Evolutionary conservation across 2,113 vertebrate species (phyloP), one percentile per base, ranked within the genome.

Genomic region (Gobiocypris rarus): DNA sequence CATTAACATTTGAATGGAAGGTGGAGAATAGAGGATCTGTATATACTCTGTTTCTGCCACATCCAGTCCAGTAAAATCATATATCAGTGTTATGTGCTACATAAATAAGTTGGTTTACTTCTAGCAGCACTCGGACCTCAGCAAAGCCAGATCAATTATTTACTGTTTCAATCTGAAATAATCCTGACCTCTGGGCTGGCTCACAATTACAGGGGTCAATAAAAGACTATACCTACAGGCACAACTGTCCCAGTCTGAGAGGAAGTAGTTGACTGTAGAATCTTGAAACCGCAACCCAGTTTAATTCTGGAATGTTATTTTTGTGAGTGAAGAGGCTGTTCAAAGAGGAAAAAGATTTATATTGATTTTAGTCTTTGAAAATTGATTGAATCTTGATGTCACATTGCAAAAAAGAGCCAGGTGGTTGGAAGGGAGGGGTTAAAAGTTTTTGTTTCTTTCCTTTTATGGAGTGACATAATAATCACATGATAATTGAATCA

Each of bases 81-180:
- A 67, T 28, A 83, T 75, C 85, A 81, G 10, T 19, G 15, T 41
- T 73, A 65, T 69, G 80, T 73, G 70, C 41, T 70, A 82, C 82
- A 84, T 82, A 67, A 86, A 79, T 67, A 71, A 26, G 69, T 76
- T 69, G 50, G 43, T 77, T 54, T 65, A 71, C 38, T 41, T 69
- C 71, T 52, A 59, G 78, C 77, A 82, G 34, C 73, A 63, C 63
- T 54, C 17, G n/a, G 19, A 75, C 34, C 50, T 56, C 22, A 31
- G 28, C 41, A 38, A n/a, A 75, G 58, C 56, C 43, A 24, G 52
- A 86, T 87, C 82, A 70, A 84, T 91, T 88, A 85, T 89, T 87
- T 82, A 85, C 82, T 48, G 73, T 89, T 87, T 87, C 28, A 87
- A 77, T 83, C 80, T 83, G 58, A 71, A 63, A 78, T 89, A 63